Percentiles rank a stretch among this genome's conserved stretches.
Evolutionary conservation across 2,888 invertebrate genomes (phyloP).

Genomic region (Archaeoteleia sp.): DNA sequence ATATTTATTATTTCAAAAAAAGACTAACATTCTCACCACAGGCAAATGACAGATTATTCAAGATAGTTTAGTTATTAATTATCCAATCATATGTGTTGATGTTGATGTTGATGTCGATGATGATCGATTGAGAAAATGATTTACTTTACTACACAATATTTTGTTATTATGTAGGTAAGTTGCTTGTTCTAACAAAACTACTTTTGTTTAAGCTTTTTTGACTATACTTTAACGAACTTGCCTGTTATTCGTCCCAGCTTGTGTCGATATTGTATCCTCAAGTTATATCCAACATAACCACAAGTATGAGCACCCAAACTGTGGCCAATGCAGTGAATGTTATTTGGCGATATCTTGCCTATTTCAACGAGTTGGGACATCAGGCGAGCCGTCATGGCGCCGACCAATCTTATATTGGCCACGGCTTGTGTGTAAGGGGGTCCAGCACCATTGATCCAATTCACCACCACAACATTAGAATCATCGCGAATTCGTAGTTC

Average conservation of each 20-base stretch:
- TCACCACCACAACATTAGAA: slow-evolving; percentile 86
- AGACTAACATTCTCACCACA: too few species aligned
- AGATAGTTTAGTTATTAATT: too few species aligned
- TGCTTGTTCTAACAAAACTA: slow-evolving; percentile 20
- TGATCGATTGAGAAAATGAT: too few species aligned
- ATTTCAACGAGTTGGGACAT: slow-evolving; percentile 74
- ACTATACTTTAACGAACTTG: slow-evolving; percentile 54
- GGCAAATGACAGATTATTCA: too few species aligned
- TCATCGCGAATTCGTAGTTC: slow-evolving; percentile 83
- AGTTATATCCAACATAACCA: slow-evolving; percentile 87
- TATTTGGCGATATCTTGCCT: slow-evolving; percentile 75
- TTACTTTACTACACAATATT: too few species aligned
- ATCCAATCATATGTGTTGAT: too few species aligned
- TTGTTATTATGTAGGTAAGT: too few species aligned
- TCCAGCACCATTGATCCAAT: slow-evolving; percentile 90
- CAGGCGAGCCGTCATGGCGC: slow-evolving; percentile 87
- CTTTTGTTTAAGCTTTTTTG: slow-evolving; percentile 5
- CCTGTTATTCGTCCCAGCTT: slow-evolving; percentile 88
- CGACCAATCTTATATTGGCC: slow-evolving; percentile 91
- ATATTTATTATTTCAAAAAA: too few species aligned
- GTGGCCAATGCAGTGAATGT: slow-evolving; percentile 90
- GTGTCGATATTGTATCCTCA: slow-evolving; percentile 78
- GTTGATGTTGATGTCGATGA: too few species aligned
- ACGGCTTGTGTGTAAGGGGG: slow-evolving; percentile 95
- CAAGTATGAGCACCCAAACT: slow-evolving; percentile 90